Evolutionary conservation across 2,888 invertebrate genomes (phyloP).

Genomic region (Incurvaria masculella): DNA sequence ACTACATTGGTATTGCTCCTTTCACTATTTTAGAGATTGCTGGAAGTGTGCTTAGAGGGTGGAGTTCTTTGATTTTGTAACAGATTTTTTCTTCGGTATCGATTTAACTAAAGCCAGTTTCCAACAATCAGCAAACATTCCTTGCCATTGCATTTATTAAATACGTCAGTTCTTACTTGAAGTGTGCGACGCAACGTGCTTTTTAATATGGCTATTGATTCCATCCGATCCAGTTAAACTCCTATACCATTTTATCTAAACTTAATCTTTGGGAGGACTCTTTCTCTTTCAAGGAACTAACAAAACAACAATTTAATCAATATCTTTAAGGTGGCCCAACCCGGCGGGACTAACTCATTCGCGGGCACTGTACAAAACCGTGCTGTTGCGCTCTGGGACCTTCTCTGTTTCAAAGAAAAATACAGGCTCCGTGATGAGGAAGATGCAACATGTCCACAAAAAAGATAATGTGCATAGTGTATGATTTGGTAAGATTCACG

Average conservation of each 20-base stretch:
- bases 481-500: too few species aligned
- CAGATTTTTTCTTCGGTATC: neutral
- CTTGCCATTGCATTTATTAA: neutral
- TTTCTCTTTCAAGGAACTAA: neutral
- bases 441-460: too few species aligned
- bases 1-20: too few species aligned
- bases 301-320: neutral
- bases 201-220: neutral
- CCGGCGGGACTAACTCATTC: too few species aligned
- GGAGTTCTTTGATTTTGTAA: neutral
- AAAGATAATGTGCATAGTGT: too few species aligned
- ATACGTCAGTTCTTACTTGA: neutral
- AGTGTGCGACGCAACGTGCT: neutral
- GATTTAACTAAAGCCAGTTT: constrained; percentile 1
- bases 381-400: too few species aligned
- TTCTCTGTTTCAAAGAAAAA: too few species aligned
- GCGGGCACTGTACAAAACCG: too few species aligned
- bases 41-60: too few species aligned
- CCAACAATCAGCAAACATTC: neutral
- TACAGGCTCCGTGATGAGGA: too few species aligned
- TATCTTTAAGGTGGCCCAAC: too few species aligned
- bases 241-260: neutral
- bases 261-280: neutral
- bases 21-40: too few species aligned
- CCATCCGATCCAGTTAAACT: neutral